Percentiles rank a stretch among this genome's conserved stretches.
Conservation (phyloP, 2,113 vertebrate species). For the Rhinopomastus cyanomelas region DNA sequence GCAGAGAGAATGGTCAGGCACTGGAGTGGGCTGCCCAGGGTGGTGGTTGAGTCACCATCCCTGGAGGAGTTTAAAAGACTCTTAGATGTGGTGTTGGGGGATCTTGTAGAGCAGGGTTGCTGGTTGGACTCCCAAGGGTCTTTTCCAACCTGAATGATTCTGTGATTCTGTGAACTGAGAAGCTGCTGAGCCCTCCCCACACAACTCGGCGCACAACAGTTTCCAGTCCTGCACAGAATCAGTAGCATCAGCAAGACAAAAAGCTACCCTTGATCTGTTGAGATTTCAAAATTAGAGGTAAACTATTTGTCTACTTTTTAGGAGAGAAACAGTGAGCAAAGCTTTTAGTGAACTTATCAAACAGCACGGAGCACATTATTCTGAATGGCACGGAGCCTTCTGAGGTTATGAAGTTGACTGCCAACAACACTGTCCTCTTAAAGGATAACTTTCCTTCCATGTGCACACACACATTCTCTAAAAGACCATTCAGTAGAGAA, state of each 20-base stretch:
- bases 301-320: not conserved
- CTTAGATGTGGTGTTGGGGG: no score
- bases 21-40: no score
- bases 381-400: not conserved
- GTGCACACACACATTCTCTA: not conserved
- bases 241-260: not conserved
- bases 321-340: not conserved
- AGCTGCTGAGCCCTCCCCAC: not conserved
- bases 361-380: not conserved
- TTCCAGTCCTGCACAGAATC: not conserved
- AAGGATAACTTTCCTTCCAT: constrained; percentile 25
- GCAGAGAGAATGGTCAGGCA: no score
- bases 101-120: no score
- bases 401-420: not conserved
- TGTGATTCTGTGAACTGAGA: no score
- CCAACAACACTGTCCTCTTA: not conserved
- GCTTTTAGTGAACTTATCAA: not conserved
- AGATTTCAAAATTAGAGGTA: not conserved
- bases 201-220: not conserved
- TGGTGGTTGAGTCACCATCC: no score
- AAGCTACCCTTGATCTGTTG: not conserved
- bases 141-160: no score
- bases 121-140: no score
- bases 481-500: constrained; percentile 42
- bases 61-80: no score